A percentile compares a stretch with the other conserved stretches of the same genome.
Evolutionary conservation across 2,797 vertebrate species (phyloP).

Genomic region (Petrocephalus sullivani): DNA sequence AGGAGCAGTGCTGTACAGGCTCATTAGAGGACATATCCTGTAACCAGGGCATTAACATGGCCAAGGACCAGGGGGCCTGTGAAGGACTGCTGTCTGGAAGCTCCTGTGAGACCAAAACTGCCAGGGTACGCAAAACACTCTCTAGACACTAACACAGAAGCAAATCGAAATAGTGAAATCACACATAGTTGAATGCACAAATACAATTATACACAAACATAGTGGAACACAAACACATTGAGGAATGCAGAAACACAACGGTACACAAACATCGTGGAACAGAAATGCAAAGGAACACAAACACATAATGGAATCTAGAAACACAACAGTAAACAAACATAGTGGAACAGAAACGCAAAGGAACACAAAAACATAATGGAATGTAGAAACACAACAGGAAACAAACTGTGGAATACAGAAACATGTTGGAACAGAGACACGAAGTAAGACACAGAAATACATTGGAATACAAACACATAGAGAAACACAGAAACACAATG

Average conservation of each 20-base stretch:
- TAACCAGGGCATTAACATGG: conserved; percentile 60
- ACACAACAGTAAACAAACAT: background rate
- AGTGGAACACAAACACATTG: background rate
- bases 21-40: conserved; percentile 61
- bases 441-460: background rate
- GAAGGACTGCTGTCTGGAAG: conserved; percentile 40
- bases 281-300: background rate
- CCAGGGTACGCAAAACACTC: conserved; percentile 62
- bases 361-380: background rate
- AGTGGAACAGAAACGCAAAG: background rate
- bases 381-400: background rate
- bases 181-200: background rate
- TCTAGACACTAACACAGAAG: background rate
- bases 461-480: background rate
- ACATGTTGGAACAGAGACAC: background rate
- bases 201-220: background rate
- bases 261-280: background rate
- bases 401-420: background rate
- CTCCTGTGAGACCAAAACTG: conserved; percentile 56
- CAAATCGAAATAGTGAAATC: background rate
- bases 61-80: conserved; percentile 57
- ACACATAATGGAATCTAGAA: background rate
- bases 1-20: conserved; percentile 74
- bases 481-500: background rate
- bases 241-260: background rate